A percentile compares a stretch with the other conserved stretches of the same genome.
phyloP scores from a whole-genome alignment of 2,113 vertebrate genomes.

The Dicaeum eximium region DNA sequence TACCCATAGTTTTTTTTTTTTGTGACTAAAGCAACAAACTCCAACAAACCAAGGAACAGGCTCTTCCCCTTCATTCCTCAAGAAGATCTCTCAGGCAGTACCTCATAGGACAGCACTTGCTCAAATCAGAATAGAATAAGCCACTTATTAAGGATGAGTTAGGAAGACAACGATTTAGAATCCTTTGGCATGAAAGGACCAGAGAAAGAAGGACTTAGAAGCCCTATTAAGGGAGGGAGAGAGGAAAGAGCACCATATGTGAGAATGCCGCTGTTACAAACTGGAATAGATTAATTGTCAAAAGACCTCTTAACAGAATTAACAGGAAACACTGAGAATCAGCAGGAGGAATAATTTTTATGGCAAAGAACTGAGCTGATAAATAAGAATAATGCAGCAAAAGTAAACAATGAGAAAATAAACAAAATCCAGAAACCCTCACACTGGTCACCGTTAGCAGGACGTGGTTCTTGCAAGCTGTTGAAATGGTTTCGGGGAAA shows the following conservation, averaged over 20 bases:
- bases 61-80: neutral
- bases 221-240: neutral
- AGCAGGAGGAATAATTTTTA: neutral
- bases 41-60: neutral
- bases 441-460: neutral
- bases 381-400: neutral
- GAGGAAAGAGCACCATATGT: neutral
- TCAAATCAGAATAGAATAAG: conserved; percentile 30
- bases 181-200: neutral
- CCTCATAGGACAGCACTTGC: neutral
- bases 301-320: conserved; percentile 24
- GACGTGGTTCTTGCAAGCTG: neutral
- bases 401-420: neutral
- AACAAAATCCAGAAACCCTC: neutral
- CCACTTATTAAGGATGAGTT: neutral
- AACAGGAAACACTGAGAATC: neutral
- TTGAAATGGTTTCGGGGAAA: neutral
- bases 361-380: neutral
- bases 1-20: neutral
- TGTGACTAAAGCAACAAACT: neutral
- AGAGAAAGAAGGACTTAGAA: neutral
- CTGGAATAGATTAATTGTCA: neutral
- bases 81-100: neutral
- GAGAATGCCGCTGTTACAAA: conserved; percentile 13
- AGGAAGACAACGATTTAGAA: conserved; percentile 6